Evolutionary conservation across 2,888 invertebrate species (phyloP).

Genomic region (Drosophila borealis): DNA sequence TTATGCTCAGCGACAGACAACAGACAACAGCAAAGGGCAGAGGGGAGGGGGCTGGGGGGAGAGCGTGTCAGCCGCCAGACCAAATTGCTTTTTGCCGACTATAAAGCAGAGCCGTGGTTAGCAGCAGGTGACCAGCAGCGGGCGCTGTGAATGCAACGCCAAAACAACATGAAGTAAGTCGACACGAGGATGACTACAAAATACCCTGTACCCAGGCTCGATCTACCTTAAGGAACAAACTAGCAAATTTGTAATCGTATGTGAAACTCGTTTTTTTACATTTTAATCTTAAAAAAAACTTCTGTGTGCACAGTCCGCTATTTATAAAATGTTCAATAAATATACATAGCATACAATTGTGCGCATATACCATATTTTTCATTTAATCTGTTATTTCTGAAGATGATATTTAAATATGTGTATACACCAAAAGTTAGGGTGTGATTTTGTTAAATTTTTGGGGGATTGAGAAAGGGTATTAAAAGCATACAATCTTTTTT

Average conservation of each 20-base stretch:
- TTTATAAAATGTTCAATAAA: no score
- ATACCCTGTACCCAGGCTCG: neutral
- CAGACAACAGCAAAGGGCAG: slow-evolving; percentile 38
- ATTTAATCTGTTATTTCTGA: no score
- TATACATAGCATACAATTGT: no score
- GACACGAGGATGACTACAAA: neutral
- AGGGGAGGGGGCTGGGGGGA: neutral
- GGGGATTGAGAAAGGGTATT: no score
- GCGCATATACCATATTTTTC: no score
- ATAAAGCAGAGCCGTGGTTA: slow-evolving; percentile 45
- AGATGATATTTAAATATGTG: no score
- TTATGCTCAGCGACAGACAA: slow-evolving; percentile 43
- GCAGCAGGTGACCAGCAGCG: slow-evolving; percentile 44
- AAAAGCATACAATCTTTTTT: no score
- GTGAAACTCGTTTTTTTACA: no score
- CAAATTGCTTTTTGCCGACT: slow-evolving; percentile 74
- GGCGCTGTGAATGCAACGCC: slow-evolving; percentile 22
- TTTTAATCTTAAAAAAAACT: neutral
- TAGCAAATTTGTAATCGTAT: neutral
- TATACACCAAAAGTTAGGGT: no score
- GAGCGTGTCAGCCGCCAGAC: slow-evolving; percentile 39
- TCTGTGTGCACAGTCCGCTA: neutral
- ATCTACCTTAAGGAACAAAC: no score
- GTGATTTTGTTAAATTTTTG: no score
- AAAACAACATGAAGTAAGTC: slow-evolving; percentile 1